These are phyloP conservation scores for Scrobipalpa atriplicella DNA, from an alignment of 2,888 invertebrate species.

Conservation along the genomic window DNA sequence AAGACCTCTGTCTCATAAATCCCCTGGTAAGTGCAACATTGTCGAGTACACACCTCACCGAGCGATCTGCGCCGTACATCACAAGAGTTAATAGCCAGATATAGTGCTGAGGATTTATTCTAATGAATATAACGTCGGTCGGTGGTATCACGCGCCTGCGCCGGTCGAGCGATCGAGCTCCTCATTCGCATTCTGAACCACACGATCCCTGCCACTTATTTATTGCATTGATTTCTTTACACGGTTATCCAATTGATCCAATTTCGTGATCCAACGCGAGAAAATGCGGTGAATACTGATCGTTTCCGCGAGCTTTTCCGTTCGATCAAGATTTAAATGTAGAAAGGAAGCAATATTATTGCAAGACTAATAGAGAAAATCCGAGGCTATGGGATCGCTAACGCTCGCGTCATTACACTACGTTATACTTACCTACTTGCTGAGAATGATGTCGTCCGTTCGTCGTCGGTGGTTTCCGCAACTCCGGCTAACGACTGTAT, in stretches of 20 bases:
- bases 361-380: neutral
- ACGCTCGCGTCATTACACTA: neutral
- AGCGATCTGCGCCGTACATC: neutral
- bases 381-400: neutral
- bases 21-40: neutral
- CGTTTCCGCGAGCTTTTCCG: neutral
- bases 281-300: constrained; percentile 1
- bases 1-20: constrained; percentile 5
- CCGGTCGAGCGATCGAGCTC: neutral
- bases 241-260: constrained; percentile 12
- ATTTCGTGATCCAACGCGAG: neutral
- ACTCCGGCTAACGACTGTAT: constrained; percentile 15
- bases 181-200: constrained; percentile 17
- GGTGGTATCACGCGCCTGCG: neutral
- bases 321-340: neutral
- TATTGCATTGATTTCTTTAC: constrained; percentile 11
- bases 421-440: constrained; percentile 6
- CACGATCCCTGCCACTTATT: constrained; percentile 18
- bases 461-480: constrained; percentile 10
- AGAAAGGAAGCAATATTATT: neutral
- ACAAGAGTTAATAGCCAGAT: constrained; percentile 3
- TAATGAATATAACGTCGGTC: constrained; percentile 14
- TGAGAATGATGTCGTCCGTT: constrained; percentile 4
- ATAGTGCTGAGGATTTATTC: constrained; percentile 8
- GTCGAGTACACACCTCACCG: constrained; percentile 3